Base-by-base conservation (phyloP, 2,797 vertebrate genomes). In the Molossus alvarezi region DNA sequence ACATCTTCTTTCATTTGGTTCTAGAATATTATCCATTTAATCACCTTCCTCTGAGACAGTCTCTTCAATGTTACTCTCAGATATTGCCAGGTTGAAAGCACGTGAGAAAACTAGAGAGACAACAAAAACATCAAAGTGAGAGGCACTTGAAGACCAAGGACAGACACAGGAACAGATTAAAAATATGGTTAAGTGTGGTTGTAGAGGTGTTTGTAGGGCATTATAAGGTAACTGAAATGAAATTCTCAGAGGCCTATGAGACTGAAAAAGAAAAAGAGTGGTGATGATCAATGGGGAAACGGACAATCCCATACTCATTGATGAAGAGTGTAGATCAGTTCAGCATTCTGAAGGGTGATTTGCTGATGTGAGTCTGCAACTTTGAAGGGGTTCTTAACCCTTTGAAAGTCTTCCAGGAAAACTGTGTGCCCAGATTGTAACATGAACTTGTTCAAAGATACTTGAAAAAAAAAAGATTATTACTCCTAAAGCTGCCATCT, bases 1-100 rank as follows among this genome's bases (percentile, higher is more conserved):
- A 18, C 12, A 77, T 48, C 69, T 21, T 84, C 51, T 94, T 95
- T 87, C 86, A 65, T 82, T 10, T 76, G 45, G 21, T 84, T 60
- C 60, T 84, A 86, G 18, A 58, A 82, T 51, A 60, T 69, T 23
- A 81, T 82, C 11, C 69, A 62, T 77, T 65, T 73, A 81, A 55
- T 85, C 27, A 17, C 12, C 6, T 7, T 88, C 29, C 83, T 93
- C n/a, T 95, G 71, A 94, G 67, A 57, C 2, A 4, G 18, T 72
- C 67, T 87, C 12, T 69, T 84, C 25, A 6, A 12, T 65, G 92
- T 77, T n/a, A 33, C 27, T 45, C 55, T 75, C 48, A 67, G 51
- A 88, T 53, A 88, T 57, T 9, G 9, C 57, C 69, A n/a, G 1
- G 8, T 12, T 55, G 21, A 77, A 77, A 92, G 45, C 62, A 72